Evolutionary conservation across 2,888 invertebrate genomes (phyloP).

Genomic region (Rhingia rostrata): DNA sequence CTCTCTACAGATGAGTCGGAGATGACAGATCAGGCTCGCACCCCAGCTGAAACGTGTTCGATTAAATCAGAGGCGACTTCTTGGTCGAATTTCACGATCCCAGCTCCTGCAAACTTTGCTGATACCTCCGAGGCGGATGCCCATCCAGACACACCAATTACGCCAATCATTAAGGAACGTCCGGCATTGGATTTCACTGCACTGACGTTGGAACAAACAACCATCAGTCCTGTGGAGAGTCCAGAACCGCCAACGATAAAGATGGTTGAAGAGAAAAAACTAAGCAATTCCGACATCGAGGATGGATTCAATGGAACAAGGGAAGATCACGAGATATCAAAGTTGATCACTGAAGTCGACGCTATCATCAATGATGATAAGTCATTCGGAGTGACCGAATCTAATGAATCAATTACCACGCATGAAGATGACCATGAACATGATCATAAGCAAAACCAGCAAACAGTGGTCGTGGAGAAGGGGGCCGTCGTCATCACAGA

Average conservation of each 20-base stretch:
- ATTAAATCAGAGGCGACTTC: conserved; percentile 75
- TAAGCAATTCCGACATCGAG: conserved; percentile 76
- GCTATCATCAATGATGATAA: conserved; percentile 10
- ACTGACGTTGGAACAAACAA: conserved; percentile 54
- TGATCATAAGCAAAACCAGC: neutral
- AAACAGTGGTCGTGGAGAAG: conserved; percentile 1
- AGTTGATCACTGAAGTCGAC: conserved; percentile 8
- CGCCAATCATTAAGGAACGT: conserved; percentile 75
- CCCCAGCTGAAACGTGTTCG: conserved; percentile 41
- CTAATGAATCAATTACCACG: neutral
- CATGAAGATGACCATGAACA: conserved; percentile 1
- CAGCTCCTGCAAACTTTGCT: conserved; percentile 81
- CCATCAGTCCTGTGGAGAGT: conserved; percentile 33
- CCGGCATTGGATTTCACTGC: conserved; percentile 74
- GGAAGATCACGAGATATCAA: conserved; percentile 10
- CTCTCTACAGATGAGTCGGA: conserved; percentile 54
- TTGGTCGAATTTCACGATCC: conserved; percentile 80
- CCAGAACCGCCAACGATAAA: conserved; percentile 28
- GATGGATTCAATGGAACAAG: conserved; percentile 75
- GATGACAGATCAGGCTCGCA: conserved; percentile 66
- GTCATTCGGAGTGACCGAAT: neutral
- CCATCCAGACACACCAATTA: conserved; percentile 75
- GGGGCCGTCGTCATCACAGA: neutral
- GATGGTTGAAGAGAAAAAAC: conserved; percentile 30
- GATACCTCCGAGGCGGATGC: conserved; percentile 75